These are phyloP conservation scores for Plagodis pulveraria DNA, from an alignment of 2,888 invertebrate species.

Conservation along the genomic window DNA sequence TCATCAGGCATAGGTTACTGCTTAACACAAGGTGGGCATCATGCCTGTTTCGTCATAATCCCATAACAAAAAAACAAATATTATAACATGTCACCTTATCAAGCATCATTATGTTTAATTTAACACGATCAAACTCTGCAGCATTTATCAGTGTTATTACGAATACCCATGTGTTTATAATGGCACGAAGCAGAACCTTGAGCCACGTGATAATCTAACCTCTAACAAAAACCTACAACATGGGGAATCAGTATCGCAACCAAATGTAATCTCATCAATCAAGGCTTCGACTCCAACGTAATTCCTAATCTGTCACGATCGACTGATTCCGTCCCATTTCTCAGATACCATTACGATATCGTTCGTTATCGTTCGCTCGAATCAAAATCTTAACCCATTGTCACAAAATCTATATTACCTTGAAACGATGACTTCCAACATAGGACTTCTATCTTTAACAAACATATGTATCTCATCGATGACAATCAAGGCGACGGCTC, in stretches of 20 bases:
- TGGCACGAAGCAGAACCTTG: no score
- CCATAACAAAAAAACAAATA: no score
- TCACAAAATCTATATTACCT: constrained; percentile 57
- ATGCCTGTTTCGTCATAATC: no score
- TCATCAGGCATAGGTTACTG: no score
- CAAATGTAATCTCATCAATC: constrained; percentile 98
- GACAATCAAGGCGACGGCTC: constrained; percentile 94
- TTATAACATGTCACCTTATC: no score
- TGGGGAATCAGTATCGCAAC: constrained; percentile 96
- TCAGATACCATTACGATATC: constrained; percentile 99
- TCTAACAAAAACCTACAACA: constrained; percentile 98
- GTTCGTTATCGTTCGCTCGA: constrained; percentile 91
- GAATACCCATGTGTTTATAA: no score
- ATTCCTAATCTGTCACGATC: constrained; percentile 98
- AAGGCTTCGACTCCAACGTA: constrained; percentile 96
- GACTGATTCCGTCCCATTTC: constrained; percentile 99
- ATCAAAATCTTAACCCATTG: constrained; percentile 57
- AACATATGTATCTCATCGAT: constrained; percentile 99
- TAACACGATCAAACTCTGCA: no score
- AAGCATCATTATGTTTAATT: no score
- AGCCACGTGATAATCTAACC: constrained; percentile 50
- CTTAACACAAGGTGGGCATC: no score
- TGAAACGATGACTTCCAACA: constrained; percentile 98
- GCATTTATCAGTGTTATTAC: no score
- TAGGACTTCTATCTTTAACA: constrained; percentile 95